phyloP scores from a whole-genome alignment of 2,888 invertebrate genomes.

The Chymomyza caudatula region DNA sequence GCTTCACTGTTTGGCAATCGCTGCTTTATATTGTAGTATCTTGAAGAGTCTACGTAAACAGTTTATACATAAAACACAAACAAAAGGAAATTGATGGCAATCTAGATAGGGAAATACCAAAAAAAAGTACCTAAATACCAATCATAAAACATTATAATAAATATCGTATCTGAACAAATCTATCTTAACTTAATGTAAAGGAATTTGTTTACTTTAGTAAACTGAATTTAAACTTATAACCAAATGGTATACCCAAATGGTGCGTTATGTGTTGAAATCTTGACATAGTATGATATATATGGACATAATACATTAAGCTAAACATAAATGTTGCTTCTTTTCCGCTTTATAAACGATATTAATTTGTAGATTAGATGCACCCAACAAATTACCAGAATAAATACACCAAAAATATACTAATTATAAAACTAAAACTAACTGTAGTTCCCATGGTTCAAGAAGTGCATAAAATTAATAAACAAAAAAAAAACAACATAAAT shows the following conservation, averaged over 20 bases:
- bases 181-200: slow-evolving; percentile 29
- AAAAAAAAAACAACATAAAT: too few species aligned
- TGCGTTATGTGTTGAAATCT: background rate
- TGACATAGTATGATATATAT: background rate
- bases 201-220: slow-evolving; percentile 43
- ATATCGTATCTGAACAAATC: background rate
- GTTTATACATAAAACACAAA: slow-evolving; percentile 24
- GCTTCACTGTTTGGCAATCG: too few species aligned
- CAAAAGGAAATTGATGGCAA: slow-evolving; percentile 70
- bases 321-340: background rate
- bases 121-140: slow-evolving; percentile 7
- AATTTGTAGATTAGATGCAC: too few species aligned
- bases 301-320: slow-evolving; percentile 16
- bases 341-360: too few species aligned
- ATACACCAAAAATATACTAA: background rate
- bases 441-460: too few species aligned
- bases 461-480: too few species aligned
- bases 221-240: background rate
- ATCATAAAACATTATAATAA: slow-evolving; percentile 5
- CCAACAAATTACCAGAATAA: too few species aligned
- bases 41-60: too few species aligned
- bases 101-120: slow-evolving; percentile 72
- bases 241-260: too few species aligned
- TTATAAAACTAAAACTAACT: too few species aligned
- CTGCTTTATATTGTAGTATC: too few species aligned